These are phyloP conservation scores for Dysdera silvatica DNA, from an alignment of 1,140 invertebrate genomes.

Conservation along the genomic window DNA sequence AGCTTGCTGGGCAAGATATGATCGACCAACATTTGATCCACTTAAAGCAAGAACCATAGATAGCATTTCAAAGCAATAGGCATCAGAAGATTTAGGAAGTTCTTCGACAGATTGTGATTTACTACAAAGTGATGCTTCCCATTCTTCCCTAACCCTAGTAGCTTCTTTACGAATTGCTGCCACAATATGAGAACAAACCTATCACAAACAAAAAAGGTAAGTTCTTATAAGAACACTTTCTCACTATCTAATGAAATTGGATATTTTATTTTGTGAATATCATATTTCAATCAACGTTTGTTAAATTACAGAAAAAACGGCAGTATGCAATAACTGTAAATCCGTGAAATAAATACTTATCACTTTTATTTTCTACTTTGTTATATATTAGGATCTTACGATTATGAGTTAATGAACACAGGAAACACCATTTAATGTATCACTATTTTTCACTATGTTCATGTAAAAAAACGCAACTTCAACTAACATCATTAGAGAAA, in stretches of 20 bases:
- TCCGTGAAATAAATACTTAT: no score
- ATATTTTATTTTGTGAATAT: not conserved
- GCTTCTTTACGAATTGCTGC: constrained; percentile 85
- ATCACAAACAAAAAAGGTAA: constrained; percentile 15
- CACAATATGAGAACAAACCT: constrained; percentile 87
- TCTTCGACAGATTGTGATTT: constrained; percentile 38
- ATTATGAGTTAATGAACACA: no score
- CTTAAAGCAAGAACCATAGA: constrained; percentile 88
- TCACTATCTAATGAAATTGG: not conserved
- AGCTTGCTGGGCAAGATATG: constrained; percentile 80
- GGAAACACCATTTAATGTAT: no score
- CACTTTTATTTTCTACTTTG: no score
- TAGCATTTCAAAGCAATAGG: constrained; percentile 95
- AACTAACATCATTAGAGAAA: no score
- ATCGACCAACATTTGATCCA: constrained; percentile 78
- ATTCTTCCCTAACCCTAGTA: constrained; percentile 72
- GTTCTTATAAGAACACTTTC: not conserved
- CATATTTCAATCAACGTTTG: not conserved
- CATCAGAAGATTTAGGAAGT: constrained; percentile 56
- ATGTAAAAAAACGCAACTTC: no score
- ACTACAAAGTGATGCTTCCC: constrained; percentile 55
- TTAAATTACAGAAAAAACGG: no score
- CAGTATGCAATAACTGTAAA: no score
- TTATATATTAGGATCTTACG: no score
- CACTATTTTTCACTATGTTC: no score